phyloP scores from a whole-genome alignment of 2,888 invertebrate genomes.

The Balanococcus diminutus region DNA sequence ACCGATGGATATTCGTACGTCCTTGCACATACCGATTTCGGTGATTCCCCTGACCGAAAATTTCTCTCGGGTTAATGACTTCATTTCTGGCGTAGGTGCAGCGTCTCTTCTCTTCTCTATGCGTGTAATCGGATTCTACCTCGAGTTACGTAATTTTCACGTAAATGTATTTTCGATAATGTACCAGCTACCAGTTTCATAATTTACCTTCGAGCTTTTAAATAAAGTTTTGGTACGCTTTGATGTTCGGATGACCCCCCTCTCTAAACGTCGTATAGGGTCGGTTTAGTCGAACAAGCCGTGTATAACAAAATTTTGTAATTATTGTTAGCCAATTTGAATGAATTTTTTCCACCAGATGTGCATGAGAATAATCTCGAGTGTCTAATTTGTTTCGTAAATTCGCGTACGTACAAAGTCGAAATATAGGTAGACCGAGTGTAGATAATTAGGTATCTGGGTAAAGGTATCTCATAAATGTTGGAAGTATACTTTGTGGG shows the following conservation, averaged over 20 bases:
- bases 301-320: not conserved
- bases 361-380: not conserved
- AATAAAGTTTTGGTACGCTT: not conserved
- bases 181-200: not conserved
- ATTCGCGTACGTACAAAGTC: not conserved
- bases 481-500: not conserved
- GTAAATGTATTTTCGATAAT: not conserved
- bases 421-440: not conserved
- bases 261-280: too few species aligned
- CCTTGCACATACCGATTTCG: constrained; percentile 8
- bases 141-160: not conserved
- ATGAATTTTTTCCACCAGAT: not conserved
- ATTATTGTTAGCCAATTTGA: not conserved
- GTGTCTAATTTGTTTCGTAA: not conserved
- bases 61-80: constrained; percentile 26
- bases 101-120: too few species aligned
- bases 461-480: not conserved
- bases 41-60: not conserved
- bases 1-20: not conserved
- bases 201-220: not conserved
- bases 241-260: not conserved
- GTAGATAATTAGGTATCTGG: not conserved
- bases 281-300: not conserved
- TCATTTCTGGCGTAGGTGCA: not conserved
- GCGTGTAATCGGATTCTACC: not conserved